These are phyloP conservation scores for Rachycentron canadum DNA, from an alignment of 2,797 vertebrate genomes.

Conservation along the genomic window DNA sequence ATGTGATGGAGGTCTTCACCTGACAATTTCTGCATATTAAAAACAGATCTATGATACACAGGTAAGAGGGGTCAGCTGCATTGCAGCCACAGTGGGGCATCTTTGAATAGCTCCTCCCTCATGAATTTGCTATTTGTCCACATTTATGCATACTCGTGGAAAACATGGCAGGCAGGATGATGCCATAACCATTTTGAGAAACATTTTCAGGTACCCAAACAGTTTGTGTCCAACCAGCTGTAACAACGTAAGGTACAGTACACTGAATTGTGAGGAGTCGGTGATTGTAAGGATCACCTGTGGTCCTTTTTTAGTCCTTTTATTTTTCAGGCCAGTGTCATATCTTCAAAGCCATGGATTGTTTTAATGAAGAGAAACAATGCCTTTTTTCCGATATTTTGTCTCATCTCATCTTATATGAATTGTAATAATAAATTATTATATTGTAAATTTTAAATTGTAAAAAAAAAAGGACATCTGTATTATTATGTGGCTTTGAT, in stretches of 20 bases:
- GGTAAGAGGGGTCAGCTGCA: background rate
- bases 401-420: conserved; percentile 73
- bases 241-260: conserved; percentile 21
- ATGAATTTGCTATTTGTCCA: background rate
- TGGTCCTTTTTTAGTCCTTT: conserved; percentile 26
- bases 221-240: conserved; percentile 15
- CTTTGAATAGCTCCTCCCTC: conserved; percentile 3
- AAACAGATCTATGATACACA: background rate
- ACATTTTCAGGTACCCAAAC: background rate
- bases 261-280: conserved; percentile 24
- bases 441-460: conserved; percentile 86
- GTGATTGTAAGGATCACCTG: conserved; percentile 45
- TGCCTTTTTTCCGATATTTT: conserved; percentile 73
- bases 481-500: conserved; percentile 82
- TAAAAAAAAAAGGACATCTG: conserved; percentile 78
- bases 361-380: conserved; percentile 63
- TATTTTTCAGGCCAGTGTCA: conserved; percentile 50
- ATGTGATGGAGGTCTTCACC: background rate
- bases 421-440: conserved; percentile 85
- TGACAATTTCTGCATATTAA: conserved; percentile 3
- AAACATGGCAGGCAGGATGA: conserved; percentile 9
- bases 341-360: conserved; percentile 75
- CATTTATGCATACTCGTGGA: conserved; percentile 13
- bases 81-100: background rate
- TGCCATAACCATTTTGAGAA: conserved; percentile 3